These are phyloP conservation scores for Tiliacea citrago DNA, from an alignment of 2,888 invertebrate genomes.

Conservation along the genomic window DNA sequence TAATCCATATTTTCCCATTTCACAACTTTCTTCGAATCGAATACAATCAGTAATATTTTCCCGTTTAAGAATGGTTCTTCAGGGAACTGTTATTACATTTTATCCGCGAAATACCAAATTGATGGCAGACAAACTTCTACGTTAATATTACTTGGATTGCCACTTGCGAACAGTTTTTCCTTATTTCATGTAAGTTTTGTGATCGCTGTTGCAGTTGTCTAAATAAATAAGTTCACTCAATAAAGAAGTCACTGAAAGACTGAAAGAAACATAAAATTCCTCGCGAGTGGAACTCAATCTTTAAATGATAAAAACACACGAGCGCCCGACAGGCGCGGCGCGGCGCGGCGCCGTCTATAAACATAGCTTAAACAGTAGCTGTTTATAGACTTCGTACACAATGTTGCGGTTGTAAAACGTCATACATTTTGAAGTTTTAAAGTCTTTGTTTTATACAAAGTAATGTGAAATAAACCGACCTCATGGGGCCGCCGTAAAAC, in stretches of 20 bases:
- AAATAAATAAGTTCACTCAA: slow-evolving; percentile 55
- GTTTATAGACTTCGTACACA: slow-evolving; percentile 37
- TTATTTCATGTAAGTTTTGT: slow-evolving; percentile 29
- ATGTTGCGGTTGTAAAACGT: slow-evolving; percentile 53
- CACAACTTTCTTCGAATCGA: slow-evolving; percentile 40
- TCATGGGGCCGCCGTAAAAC: slow-evolving; percentile 40
- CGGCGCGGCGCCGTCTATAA: slow-evolving; percentile 17
- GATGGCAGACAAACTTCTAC: slow-evolving; percentile 30
- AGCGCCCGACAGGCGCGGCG: slow-evolving; percentile 14
- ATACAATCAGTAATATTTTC: slow-evolving; percentile 53
- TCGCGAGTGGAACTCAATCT: slow-evolving; percentile 39
- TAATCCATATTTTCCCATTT: slow-evolving; percentile 55
- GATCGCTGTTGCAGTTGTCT: slow-evolving; percentile 26
- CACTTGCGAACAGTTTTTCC: slow-evolving; percentile 21
- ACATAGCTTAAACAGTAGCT: slow-evolving; percentile 8
- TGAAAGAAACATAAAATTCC: slow-evolving; percentile 46
- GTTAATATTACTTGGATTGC: slow-evolving; percentile 42
- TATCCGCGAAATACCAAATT: slow-evolving; percentile 40
- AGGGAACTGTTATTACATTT: slow-evolving; percentile 38
- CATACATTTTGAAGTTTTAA: slow-evolving; percentile 57
- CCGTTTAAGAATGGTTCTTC: slow-evolving; percentile 24
- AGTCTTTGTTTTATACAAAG: slow-evolving; percentile 58
- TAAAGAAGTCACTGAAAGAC: slow-evolving; percentile 50
- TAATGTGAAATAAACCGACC: slow-evolving; percentile 43
- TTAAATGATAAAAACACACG: slow-evolving; percentile 39